Evolutionary conservation across 2,113 vertebrate species (phyloP), one percentile per base, ranked within the genome.

Genomic region (Prunella himalayana): DNA sequence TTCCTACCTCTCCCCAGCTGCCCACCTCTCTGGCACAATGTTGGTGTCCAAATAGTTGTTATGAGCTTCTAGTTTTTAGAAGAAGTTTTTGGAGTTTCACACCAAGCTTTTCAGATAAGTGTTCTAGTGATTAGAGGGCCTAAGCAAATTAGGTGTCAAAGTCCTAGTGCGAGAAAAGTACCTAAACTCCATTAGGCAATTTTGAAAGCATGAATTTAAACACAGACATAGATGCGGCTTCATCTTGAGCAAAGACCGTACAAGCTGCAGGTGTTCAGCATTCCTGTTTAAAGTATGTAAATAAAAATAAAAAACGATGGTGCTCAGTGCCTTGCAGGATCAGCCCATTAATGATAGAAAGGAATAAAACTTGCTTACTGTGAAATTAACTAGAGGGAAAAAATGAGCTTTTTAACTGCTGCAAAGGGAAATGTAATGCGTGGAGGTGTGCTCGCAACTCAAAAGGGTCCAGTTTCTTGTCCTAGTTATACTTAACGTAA

Each of bases 1-100:
- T 45, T 50, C 47, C 9, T 28, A 3, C 10, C 5, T 27, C 12
- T 65, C 41, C 30, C 25, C 30, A 3, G 0, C 7, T 42, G 30
- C 51, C 15, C 65, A n/a, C 19, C n/a, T 44, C 42, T 59, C 31
- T 10, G 1, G 17, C 6, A 37, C 8, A 0, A 13, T 37, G 13
- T 23, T 10, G 1, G 39, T 18, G 9, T 54, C 50, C 54, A 30
- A n/a, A 33, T 9, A 35, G 33, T n/a, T 82, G 21, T n/a, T 19
- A 42, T 3, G 22, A 82, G 27, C 7, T 7, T 57, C 54, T 42
- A 2, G 17, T 30, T 77, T 63, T 79, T 33, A 60, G 23, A 25
- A 84, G 33, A 68, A 44, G 3, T 35, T 92, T 68, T 31, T 24
- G 53, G 56, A 49, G 81, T 75, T 75, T 79, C 4, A 4, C 60